Evolutionary conservation across 1,140 invertebrate species (phyloP).

Genomic region (Planococcus citri): DNA sequence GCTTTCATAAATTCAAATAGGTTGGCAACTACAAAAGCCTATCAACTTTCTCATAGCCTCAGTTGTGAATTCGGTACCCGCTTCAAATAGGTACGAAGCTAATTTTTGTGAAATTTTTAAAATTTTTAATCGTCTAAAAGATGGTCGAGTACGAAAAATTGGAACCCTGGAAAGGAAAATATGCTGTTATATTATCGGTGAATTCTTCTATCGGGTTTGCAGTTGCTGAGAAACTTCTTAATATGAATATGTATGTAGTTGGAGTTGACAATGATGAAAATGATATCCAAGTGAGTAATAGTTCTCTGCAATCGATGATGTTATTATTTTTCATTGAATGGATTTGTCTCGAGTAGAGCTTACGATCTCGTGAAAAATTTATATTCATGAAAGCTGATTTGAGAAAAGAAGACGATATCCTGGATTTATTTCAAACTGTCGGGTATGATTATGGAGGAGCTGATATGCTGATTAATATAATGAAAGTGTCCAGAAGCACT

Average conservation of each 20-base stretch:
- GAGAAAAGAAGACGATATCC: constrained; percentile 47
- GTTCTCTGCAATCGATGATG: too few relatives aligned
- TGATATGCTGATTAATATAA: constrained; percentile 61
- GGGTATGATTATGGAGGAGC: constrained; percentile 45
- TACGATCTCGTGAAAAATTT: neutral
- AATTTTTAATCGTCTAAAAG: neutral
- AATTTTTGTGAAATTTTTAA: too few relatives aligned
- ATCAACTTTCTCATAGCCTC: too few relatives aligned
- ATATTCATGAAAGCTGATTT: constrained; percentile 47
- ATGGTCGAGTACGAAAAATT: constrained; percentile 26
- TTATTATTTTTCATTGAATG: too few relatives aligned
- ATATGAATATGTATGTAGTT: neutral
- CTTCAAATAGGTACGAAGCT: too few relatives aligned
- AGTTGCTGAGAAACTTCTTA: constrained; percentile 29
- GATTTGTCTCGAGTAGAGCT: neutral
- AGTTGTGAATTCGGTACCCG: too few relatives aligned
- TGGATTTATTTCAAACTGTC: constrained; percentile 49
- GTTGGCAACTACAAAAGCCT: too few relatives aligned
- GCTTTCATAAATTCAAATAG: too few relatives aligned
- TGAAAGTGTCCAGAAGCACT: constrained; percentile 33
- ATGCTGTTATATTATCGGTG: constrained; percentile 43
- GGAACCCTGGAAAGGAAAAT: constrained; percentile 41
- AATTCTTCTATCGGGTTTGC: constrained; percentile 41
- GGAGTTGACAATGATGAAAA: neutral
- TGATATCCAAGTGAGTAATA: neutral